Conservation (phyloP, 1,140 invertebrate species). For the Physella acuta region DNA sequence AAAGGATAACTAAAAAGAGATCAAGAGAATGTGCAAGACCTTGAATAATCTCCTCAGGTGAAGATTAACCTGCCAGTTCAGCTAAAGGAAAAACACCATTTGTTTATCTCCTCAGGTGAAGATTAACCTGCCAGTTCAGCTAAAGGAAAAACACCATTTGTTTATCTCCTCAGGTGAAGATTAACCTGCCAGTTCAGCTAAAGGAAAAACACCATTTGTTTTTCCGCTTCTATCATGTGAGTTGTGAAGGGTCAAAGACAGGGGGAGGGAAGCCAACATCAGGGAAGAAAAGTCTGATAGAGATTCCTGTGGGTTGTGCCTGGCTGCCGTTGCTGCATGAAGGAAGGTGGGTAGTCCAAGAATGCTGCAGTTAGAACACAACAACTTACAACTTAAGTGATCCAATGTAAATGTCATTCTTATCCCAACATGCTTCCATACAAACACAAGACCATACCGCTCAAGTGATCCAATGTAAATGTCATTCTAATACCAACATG, state of each 20-base stretch:
- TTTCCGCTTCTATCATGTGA: conserved; percentile 96
- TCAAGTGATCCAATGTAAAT: too few relatives aligned
- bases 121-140: conserved; percentile 80
- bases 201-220: conserved; percentile 77
- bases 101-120: conserved; percentile 77
- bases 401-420: too few relatives aligned
- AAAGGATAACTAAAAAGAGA: too few relatives aligned
- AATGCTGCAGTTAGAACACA: too few relatives aligned
- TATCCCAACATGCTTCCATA: too few relatives aligned
- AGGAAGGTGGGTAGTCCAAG: conserved; percentile 65
- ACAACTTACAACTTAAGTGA: too few relatives aligned
- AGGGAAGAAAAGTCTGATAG: conserved; percentile 64
- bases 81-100: conserved; percentile 76
- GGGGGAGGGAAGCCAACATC: conserved; percentile 29
- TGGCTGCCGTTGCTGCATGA: conserved; percentile 84
- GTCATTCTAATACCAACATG: too few relatives aligned
- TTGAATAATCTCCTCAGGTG: conserved; percentile 70
- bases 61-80: conserved; percentile 87
- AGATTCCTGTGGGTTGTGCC: conserved; percentile 86
- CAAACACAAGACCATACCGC: too few relatives aligned
- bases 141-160: conserved; percentile 73
- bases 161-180: conserved; percentile 73
- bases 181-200: conserved; percentile 82
- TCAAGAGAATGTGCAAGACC: too few relatives aligned
- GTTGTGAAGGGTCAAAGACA: conserved; percentile 71